These are phyloP conservation scores for Neopipo cinnamomea DNA, from an alignment of 2,113 vertebrate species.

Conservation along the genomic window DNA sequence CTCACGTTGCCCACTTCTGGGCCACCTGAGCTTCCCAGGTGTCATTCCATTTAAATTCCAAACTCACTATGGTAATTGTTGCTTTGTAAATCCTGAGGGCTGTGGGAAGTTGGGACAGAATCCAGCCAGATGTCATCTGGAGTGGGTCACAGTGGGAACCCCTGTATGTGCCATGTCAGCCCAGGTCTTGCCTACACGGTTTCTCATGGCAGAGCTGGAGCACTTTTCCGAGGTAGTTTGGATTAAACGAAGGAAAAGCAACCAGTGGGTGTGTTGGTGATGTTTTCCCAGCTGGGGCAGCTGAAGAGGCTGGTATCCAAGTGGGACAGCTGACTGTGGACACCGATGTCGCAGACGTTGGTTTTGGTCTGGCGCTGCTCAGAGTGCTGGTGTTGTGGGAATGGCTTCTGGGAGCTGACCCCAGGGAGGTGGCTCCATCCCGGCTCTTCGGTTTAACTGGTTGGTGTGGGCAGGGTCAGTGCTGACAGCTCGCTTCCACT, in stretches of 20 bases:
- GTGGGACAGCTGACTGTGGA: accelerated
- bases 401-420: not conserved
- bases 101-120: not conserved
- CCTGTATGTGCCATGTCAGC: accelerated
- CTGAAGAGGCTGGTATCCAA: not conserved
- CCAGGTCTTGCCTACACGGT: not conserved
- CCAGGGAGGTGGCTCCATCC: not conserved
- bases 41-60: not conserved
- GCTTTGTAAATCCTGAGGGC: not conserved
- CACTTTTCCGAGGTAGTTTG: not conserved
- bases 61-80: not conserved
- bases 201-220: not conserved
- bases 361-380: not conserved
- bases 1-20: not conserved
- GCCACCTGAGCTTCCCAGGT: not conserved
- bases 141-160: accelerated
- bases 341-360: accelerated
- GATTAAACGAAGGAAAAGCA: not conserved
- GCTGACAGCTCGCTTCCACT: accelerated
- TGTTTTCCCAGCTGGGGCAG: not conserved
- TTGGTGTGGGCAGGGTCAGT: not conserved
- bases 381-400: accelerated
- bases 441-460: not conserved
- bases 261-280: accelerated
- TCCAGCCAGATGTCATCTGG: not conserved